phyloP scores from a whole-genome alignment of 53 echinoderm and acorn worm genomes.

The Holothuria leucospilota region DNA sequence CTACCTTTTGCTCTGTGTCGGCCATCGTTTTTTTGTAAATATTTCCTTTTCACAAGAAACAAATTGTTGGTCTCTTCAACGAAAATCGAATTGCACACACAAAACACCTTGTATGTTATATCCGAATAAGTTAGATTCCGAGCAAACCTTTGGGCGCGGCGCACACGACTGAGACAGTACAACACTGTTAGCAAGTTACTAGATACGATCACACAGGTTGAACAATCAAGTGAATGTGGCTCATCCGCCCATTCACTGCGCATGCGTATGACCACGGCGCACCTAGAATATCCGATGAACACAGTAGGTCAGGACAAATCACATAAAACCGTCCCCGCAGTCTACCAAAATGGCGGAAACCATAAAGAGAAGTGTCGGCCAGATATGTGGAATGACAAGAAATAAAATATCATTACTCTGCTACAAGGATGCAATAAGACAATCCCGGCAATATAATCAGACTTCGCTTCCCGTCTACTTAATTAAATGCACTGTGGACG shows the following conservation, averaged over 20 bases:
- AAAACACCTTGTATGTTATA: not conserved
- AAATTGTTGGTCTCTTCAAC: too few species aligned
- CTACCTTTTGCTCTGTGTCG: slow-evolving; percentile 81
- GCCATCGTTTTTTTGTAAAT: slow-evolving; percentile 65
- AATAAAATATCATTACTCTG: too few species aligned
- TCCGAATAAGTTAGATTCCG: slow-evolving; percentile 5
- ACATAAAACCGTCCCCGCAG: not conserved
- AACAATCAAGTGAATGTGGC: not conserved
- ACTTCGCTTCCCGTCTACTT: too few species aligned
- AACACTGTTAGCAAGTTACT: not conserved
- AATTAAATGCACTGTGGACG: not conserved
- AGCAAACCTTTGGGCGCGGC: slow-evolving; percentile 17
- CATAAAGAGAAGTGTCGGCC: too few species aligned
- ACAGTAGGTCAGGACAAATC: not conserved
- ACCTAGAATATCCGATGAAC: not conserved
- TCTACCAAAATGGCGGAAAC: too few species aligned
- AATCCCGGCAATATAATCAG: too few species aligned
- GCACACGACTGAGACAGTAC: slow-evolving; percentile 28
- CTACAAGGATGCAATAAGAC: too few species aligned
- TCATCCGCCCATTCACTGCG: slow-evolving; percentile 32
- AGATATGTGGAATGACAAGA: too few species aligned
- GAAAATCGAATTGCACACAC: not conserved
- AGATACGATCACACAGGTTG: slow-evolving; percentile 11
- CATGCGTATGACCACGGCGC: slow-evolving; percentile 15
- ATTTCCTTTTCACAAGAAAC: too few species aligned